Percentiles rank a stretch among this genome's conserved stretches.
Evolutionary conservation across 2,888 invertebrate genomes (phyloP).

Genomic region (Autographa pulchrina): DNA sequence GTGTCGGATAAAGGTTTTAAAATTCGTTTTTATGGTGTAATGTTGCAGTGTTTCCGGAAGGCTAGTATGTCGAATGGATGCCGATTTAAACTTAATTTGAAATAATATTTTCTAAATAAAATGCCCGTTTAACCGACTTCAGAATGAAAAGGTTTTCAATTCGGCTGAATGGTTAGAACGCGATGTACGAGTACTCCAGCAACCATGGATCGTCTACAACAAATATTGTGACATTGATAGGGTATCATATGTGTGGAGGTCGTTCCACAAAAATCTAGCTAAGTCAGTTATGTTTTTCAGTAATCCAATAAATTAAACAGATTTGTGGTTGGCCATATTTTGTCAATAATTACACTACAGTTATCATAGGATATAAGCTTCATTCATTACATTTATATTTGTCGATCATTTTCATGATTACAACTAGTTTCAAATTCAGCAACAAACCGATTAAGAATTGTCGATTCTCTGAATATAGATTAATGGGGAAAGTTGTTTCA

Average conservation of each 20-base stretch:
- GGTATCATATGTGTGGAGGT: too few relatives aligned
- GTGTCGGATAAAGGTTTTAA: background rate
- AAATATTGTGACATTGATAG: too few relatives aligned
- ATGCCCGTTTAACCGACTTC: too few relatives aligned
- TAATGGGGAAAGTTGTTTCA: slow-evolving; percentile 16
- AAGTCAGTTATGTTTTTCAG: too few relatives aligned
- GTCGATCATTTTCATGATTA: background rate
- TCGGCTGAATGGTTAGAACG: too few relatives aligned
- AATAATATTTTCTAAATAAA: too few relatives aligned
- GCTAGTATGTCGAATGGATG: background rate
- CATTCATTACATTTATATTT: background rate
- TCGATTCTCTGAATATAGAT: slow-evolving; percentile 15
- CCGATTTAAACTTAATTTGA: too few relatives aligned
- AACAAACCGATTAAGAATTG: background rate
- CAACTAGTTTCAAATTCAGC: background rate
- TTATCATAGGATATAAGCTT: background rate
- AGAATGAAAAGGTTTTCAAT: too few relatives aligned
- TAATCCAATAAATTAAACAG: too few relatives aligned
- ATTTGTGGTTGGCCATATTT: background rate
- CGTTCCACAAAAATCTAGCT: too few relatives aligned
- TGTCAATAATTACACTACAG: background rate
- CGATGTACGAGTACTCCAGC: too few relatives aligned
- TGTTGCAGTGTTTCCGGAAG: background rate
- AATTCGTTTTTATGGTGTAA: background rate
- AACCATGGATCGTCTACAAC: too few relatives aligned